Evolutionary conservation across 2,113 vertebrate species (phyloP), one percentile per base, ranked within the genome.

Genomic region (Oreochromis tanganicae): DNA sequence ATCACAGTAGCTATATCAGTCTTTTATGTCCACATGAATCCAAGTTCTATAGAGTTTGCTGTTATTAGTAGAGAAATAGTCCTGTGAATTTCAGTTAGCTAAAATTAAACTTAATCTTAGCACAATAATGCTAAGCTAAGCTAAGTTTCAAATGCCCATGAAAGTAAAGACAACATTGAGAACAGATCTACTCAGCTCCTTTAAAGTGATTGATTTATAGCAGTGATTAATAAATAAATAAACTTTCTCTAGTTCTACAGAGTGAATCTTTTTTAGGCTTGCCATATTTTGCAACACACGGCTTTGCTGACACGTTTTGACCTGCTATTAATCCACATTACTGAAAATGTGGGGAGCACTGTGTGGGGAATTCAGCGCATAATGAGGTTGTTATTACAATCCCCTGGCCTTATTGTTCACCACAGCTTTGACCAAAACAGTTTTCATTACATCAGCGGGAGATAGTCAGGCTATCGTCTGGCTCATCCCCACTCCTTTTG

Each of bases 271-370:
- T 80, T 5, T 13, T 50, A 32, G 9, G 5, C 14, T 29, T 75
- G 24, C 14, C 71, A 48, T 29, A 29, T 84, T 86, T 89, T 78
- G 19, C 34, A 52, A 83, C 80, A 36, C 36, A 9, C 21, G 12
- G 50, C 29, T 86, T 36, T 16, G 27, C 81, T 61, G 12, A 71
- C 57, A 73, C 6, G 14, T 68, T 87, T 86, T 84, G 66, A 87
- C 90, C 85, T 85, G 78, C 79, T 56, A 75, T 84, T 91, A 63
- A 92, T 88, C 63, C 79, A 82, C 85, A 87, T 89, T 82, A 85
- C 21, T 55, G 79, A 61, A 57, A 91, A 46, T n/a, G 21, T 4
- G 5, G 66, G 12, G 68, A 81, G 21, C 29, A 24, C 7, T 83
- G 85, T 71, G 46, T 4, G 34, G 83, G 11, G 86, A 55, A 52